A percentile compares a stretch with the other conserved stretches of the same genome.
Conservation (phyloP, 2,113 vertebrate genomes). For the Jacana jacana region DNA sequence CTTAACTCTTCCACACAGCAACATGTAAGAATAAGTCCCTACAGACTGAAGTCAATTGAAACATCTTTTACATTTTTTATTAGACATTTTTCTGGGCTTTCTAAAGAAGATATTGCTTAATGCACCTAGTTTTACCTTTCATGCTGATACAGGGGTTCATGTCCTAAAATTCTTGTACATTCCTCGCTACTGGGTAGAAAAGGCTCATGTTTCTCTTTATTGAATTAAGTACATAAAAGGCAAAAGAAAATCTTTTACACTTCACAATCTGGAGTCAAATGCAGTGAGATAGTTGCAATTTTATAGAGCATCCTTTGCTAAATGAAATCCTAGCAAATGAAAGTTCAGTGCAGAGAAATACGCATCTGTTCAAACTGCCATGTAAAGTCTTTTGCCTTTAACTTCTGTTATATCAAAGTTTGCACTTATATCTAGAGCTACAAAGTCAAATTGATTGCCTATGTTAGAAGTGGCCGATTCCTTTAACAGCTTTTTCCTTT, state of each 20-base stretch:
- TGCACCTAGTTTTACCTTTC: not conserved
- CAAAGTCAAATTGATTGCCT: constrained; percentile 37
- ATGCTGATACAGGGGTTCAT: not conserved
- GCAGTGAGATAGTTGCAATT: not conserved
- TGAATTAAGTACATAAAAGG: constrained; percentile 13
- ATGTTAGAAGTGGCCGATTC: not conserved
- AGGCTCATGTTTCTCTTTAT: not conserved
- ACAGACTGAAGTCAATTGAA: not conserved
- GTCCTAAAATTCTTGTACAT: not conserved
- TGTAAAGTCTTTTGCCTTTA: constrained; percentile 35
- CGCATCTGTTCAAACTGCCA: not conserved
- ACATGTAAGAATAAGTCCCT: not conserved
- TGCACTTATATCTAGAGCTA: not conserved
- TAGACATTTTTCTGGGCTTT: not conserved
- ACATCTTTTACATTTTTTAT: not conserved
- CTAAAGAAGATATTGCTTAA: not conserved
- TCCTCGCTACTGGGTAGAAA: not conserved
- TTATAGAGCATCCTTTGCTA: not conserved
- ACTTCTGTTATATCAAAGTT: constrained; percentile 31
- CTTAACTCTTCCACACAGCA: not conserved
- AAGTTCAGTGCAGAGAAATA: constrained; percentile 33
- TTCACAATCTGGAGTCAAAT: not conserved
- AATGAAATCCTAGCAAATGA: constrained; percentile 38
- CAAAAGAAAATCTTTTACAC: not conserved
- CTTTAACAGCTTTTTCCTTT: constrained; percentile 46